phyloP scores from a whole-genome alignment of 2,888 invertebrate genomes.

The Encarsia formosa region DNA sequence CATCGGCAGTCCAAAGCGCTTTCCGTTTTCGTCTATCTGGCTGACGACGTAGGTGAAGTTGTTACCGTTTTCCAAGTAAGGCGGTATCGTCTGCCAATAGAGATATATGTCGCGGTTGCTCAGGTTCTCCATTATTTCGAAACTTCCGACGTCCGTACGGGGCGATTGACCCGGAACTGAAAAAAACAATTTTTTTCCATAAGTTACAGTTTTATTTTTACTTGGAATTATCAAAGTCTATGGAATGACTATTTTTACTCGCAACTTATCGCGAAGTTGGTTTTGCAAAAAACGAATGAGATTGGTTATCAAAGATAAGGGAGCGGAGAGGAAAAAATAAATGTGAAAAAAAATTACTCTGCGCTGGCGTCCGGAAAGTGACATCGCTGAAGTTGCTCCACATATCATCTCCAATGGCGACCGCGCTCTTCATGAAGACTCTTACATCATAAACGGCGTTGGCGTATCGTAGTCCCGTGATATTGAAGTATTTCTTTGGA shows the following conservation, averaged over 20 bases:
- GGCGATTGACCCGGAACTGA: conserved; percentile 66
- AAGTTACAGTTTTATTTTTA: too few relatives aligned
- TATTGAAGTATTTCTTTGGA: conserved; percentile 44
- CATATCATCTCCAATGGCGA: conserved; percentile 55
- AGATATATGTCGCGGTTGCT: conserved; percentile 62
- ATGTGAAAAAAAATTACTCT: conserved; percentile 32
- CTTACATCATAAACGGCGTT: conserved; percentile 69
- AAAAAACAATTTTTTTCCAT: too few relatives aligned
- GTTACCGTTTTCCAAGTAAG: conserved; percentile 67
- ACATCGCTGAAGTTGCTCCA: conserved; percentile 68
- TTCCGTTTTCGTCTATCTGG: conserved; percentile 49
- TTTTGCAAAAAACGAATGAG: too few relatives aligned
- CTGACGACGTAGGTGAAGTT: conserved; percentile 69
- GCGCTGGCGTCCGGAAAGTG: conserved; percentile 58
- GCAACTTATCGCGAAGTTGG: too few relatives aligned
- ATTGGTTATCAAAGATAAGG: too few relatives aligned
- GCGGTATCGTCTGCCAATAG: conserved; percentile 75
- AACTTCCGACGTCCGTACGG: conserved; percentile 68
- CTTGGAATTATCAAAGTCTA: too few relatives aligned
- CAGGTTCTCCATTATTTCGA: conserved; percentile 57
- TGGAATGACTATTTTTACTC: too few relatives aligned
- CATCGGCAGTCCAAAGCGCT: conserved; percentile 47
- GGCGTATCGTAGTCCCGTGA: conserved; percentile 62
- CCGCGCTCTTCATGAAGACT: conserved; percentile 62
- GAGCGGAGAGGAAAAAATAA: too few relatives aligned